These are phyloP conservation scores for Eupsittula cactorum DNA, from an alignment of 2,113 vertebrate genomes.

Conservation along the genomic window DNA sequence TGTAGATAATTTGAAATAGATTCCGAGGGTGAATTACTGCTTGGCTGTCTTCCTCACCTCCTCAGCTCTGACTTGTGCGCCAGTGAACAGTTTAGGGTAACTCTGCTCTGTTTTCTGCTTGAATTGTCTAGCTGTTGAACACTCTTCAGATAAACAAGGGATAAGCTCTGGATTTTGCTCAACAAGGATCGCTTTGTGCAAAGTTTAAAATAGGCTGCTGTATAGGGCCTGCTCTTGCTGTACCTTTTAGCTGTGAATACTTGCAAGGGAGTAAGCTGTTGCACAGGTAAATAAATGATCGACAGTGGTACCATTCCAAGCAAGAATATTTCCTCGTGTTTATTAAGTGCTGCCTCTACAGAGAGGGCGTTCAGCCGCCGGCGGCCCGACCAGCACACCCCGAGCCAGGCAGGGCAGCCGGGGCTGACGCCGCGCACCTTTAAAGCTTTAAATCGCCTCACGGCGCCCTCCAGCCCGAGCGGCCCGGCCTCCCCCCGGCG, in stretches of 20 bases:
- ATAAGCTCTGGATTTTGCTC: conserved; percentile 38
- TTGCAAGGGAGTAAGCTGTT: not conserved
- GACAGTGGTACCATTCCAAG: not conserved
- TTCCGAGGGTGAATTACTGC: conserved; percentile 1
- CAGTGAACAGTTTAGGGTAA: conserved; percentile 57
- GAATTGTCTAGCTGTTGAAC: conserved; percentile 43
- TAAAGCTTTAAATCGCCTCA: not conserved
- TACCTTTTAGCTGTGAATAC: not conserved
- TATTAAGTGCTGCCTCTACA: fast-evolving
- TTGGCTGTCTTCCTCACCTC: conserved; percentile 37
- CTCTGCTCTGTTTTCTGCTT: conserved; percentile 33
- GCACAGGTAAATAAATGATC: not conserved
- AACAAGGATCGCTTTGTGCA: conserved; percentile 38
- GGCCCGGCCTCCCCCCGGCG: not conserved
- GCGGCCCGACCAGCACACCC: too few relatives aligned
- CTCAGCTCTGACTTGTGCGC: not conserved
- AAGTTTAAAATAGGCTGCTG: not conserved
- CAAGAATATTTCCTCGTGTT: not conserved
- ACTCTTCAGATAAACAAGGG: conserved; percentile 43
- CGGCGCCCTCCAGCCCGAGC: fast-evolving
- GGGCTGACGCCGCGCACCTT: fast-evolving
- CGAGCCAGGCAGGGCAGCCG: too few relatives aligned
- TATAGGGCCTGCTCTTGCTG: not conserved
- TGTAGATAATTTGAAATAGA: conserved; percentile 40
- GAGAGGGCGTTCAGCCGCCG: not conserved